Percentiles rank a stretch among this genome's conserved stretches.
These are phyloP conservation scores for Griposia aprilina DNA, from an alignment of 2,888 invertebrate species.

Conservation along the genomic window DNA sequence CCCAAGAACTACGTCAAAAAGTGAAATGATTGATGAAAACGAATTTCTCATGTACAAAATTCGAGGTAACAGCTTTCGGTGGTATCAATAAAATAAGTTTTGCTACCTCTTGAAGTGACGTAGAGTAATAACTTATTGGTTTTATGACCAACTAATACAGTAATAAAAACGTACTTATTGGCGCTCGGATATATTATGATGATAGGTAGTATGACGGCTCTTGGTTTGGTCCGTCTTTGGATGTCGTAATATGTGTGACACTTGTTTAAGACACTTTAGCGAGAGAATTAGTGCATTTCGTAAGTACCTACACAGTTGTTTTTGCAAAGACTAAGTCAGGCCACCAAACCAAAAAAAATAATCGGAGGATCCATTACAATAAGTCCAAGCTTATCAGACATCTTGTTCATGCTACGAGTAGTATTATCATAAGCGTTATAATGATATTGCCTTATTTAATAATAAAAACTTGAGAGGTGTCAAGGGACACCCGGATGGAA, in stretches of 20 bases:
- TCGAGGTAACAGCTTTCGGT: conserved; percentile 46
- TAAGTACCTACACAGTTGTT: too few relatives aligned
- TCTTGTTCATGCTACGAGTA: background rate
- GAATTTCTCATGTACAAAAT: conserved; percentile 1
- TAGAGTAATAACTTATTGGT: conserved; percentile 39
- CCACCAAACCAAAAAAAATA: background rate
- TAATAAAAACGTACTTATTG: background rate
- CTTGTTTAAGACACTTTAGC: too few relatives aligned
- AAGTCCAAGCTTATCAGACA: background rate
- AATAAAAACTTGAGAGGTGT: too few relatives aligned
- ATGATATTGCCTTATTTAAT: background rate
- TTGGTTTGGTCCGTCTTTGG: background rate
- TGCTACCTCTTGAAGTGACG: conserved; percentile 30
- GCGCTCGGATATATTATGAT: background rate
- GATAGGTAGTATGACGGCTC: too few relatives aligned
- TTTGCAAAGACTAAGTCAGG: background rate
- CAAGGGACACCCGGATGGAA: too few relatives aligned
- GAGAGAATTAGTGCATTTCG: too few relatives aligned
- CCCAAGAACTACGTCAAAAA: background rate
- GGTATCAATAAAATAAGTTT: conserved; percentile 55
- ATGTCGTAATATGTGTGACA: background rate
- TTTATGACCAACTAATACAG: conserved; percentile 42
- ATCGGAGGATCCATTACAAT: background rate
- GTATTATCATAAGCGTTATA: background rate
- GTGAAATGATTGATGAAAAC: conserved; percentile 26